Evolutionary conservation across 1,140 invertebrate species (phyloP).

Genomic region (Neodiprion lecontei): DNA sequence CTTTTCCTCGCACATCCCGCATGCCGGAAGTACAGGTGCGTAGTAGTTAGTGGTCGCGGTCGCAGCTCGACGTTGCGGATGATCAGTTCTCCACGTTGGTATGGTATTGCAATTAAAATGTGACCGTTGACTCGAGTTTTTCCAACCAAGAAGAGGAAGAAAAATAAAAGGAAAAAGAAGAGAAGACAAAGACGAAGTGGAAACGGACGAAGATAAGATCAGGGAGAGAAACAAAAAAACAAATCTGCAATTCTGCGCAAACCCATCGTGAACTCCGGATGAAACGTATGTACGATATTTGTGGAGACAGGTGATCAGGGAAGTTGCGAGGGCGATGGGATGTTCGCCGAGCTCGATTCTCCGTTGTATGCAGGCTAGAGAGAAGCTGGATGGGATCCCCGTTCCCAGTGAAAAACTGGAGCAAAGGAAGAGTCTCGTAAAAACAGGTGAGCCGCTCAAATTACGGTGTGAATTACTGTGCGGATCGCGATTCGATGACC

Average conservation of each 20-base stretch:
- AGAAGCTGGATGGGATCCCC: slow-evolving; percentile 19
- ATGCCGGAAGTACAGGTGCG: too few relatives aligned
- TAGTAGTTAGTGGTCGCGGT: too few relatives aligned
- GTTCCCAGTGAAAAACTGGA: not conserved
- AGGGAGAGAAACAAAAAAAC: not conserved
- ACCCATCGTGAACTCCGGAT: not conserved
- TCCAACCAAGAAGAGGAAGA: too few relatives aligned
- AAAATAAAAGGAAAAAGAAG: too few relatives aligned
- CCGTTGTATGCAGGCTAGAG: slow-evolving; percentile 21
- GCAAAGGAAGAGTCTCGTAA: slow-evolving; percentile 23
- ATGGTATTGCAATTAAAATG: too few relatives aligned
- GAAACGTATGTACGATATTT: not conserved
- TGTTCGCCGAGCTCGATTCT: slow-evolving; percentile 27
- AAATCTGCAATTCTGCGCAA: not conserved
- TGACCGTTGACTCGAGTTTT: too few relatives aligned
- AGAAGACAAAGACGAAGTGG: too few relatives aligned
- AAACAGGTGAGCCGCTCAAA: slow-evolving; percentile 22
- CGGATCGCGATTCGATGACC: not conserved
- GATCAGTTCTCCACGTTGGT: too few relatives aligned
- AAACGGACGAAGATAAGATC: not conserved
- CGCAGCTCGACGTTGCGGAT: too few relatives aligned
- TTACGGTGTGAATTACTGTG: slow-evolving; percentile 8
- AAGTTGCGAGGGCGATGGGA: slow-evolving; percentile 22
- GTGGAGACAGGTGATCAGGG: not conserved
- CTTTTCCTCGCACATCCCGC: too few relatives aligned